Evolutionary conservation across 1,140 invertebrate species (phyloP).

Genomic region (Drosophila repleta): DNA sequence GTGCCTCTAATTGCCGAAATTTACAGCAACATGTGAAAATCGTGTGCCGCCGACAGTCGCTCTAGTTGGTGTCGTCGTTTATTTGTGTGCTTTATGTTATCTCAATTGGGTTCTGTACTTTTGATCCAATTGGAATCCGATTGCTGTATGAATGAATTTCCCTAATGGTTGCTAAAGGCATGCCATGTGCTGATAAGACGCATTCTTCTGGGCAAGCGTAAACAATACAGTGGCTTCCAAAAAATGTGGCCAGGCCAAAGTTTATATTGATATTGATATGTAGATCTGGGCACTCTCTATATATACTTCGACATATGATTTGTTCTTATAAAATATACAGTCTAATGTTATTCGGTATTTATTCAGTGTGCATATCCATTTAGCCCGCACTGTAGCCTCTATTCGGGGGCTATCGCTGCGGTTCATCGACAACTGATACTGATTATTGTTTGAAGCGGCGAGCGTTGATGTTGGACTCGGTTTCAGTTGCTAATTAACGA

Average conservation of each 20-base stretch:
- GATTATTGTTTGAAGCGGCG: slow-evolving; percentile 22
- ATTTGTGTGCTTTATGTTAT: slow-evolving; percentile 19
- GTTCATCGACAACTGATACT: slow-evolving; percentile 71
- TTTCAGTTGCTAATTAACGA: slow-evolving; percentile 61
- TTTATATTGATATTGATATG: neutral
- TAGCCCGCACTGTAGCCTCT: slow-evolving; percentile 18
- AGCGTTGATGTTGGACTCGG: slow-evolving; percentile 38
- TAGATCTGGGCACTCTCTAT: too few relatives aligned
- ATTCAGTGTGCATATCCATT: slow-evolving; percentile 10
- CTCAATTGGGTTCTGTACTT: slow-evolving; percentile 20
- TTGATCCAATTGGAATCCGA: slow-evolving; percentile 30
- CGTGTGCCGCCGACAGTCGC: slow-evolving; percentile 28
- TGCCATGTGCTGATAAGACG: slow-evolving; percentile 18
- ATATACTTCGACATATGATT: too few relatives aligned
- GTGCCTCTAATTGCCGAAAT: slow-evolving; percentile 65
- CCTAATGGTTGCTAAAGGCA: slow-evolving; percentile 19
- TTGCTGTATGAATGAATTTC: slow-evolving; percentile 28
- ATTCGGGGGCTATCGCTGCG: slow-evolving; percentile 57
- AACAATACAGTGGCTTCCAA: slow-evolving; percentile 35
- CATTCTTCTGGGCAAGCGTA: slow-evolving; percentile 32
- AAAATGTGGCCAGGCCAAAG: neutral
- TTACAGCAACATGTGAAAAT: slow-evolving; percentile 67
- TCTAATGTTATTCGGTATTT: neutral
- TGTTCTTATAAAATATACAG: too few relatives aligned
- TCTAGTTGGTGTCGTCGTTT: slow-evolving; percentile 13